A percentile compares a stretch with the other conserved stretches of the same genome.
These are phyloP conservation scores for Empidonax traillii DNA, from an alignment of 2,113 vertebrate species.

Conservation along the genomic window DNA sequence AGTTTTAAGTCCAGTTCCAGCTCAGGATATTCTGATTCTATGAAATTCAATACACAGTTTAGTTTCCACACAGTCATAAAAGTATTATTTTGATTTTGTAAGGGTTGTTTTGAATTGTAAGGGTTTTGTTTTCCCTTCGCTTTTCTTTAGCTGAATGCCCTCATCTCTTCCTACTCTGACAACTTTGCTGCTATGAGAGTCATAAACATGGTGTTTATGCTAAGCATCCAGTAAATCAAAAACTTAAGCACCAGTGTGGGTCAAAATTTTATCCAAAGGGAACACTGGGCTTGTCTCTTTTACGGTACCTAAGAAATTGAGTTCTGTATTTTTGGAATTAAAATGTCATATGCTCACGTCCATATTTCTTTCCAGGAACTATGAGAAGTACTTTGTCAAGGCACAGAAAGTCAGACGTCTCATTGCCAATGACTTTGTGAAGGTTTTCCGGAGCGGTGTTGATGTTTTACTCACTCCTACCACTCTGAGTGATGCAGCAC, in stretches of 20 bases:
- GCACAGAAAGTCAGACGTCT: conserved; percentile 93
- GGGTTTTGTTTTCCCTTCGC: not conserved
- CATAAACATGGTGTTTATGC: not conserved
- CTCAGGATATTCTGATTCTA: not conserved
- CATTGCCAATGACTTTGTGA: conserved; percentile 86
- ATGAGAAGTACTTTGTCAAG: conserved; percentile 90
- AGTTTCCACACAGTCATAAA: not conserved
- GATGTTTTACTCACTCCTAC: conserved; percentile 93
- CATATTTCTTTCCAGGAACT: conserved; percentile 78
- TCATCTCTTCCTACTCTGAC: not conserved
- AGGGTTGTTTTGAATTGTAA: not conserved
- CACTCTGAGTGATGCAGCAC: conserved; percentile 82
- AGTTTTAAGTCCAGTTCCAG: not conserved
- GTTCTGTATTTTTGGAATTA: not conserved
- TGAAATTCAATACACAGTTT: not conserved
- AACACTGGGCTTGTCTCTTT: not conserved
- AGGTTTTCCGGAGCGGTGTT: conserved; percentile 83
- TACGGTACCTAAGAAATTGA: not conserved
- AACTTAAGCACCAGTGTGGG: not conserved
- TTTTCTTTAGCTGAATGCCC: not conserved
- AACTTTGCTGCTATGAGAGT: not conserved
- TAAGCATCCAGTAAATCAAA: not conserved
- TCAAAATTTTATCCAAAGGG: not conserved
- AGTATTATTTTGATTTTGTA: not conserved
- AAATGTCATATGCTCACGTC: not conserved